Evolutionary conservation across 1,140 invertebrate species (phyloP), one percentile per base, ranked within the genome.

Genomic region (Bicyclus anynana): DNA sequence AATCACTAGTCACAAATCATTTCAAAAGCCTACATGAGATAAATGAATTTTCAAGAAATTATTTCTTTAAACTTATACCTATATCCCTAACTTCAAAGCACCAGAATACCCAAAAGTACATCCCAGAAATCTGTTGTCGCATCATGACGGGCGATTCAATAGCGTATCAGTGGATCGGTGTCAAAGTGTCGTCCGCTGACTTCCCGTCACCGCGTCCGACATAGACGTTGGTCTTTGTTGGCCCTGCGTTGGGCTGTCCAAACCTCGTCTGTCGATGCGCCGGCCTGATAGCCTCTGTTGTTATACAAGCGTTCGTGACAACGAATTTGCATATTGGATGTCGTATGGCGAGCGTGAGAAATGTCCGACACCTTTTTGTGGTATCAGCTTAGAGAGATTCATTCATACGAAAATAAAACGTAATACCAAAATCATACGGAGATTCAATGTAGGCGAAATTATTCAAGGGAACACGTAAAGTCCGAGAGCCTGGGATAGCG

Each of bases 241-340:
- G 62, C 47, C 46, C 54, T 65, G 69, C 69, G 74, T 68, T 59
- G 65, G 37, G 65, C 58, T 64, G 69, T 59, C 64, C 49, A 44
- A 64, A 33, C 29, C 29, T 2, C 27, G 27, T 29, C 27, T 9
- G 9, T 59, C 59, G 79, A 80, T 80, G 60, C 59, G 66, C 70
- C 61, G 59, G 62, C 35, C 59, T 52, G 83, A 84, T 84, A 82
- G 59, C 63, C 48, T 56, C 48, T 67, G 54, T 62, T 72, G 67
- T 57, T 77, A 68, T 74, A 79, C 72, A 80, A 72, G 67, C 52
- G 26, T 57, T 59, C 54, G 49, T 67, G 72, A 80, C 74, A 72
- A 52, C 47, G 27, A 56, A 81, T 86, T 84, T 80, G 81, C 80
- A 83, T 86, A 69, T 77, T 42, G 69, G 53, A 56, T 74, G 66